Evolutionary conservation across 2,797 vertebrate species (phyloP), one percentile per base, ranked within the genome.

Genomic region (Danio kyathit): DNA sequence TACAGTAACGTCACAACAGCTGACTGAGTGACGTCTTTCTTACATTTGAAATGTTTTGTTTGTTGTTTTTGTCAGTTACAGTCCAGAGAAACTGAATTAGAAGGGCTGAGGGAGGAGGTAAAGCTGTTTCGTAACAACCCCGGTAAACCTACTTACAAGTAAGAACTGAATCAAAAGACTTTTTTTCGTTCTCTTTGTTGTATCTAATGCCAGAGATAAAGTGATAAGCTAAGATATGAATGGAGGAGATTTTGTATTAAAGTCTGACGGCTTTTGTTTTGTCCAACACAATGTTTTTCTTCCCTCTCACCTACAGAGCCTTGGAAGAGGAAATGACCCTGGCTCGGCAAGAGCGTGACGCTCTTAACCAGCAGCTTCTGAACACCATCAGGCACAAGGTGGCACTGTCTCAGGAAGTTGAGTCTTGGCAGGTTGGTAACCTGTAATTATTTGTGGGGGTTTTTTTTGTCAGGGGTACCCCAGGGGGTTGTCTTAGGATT

Each of bases 341-440:
- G 1, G 88, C 90, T 29, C 82, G 64, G 0, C 90, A 92, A 71
- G 94, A 95, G 84, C 94, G 94, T 74, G 94, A 95, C n/a, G 87
- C 90, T 0, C 90, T 95, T 9, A 94, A 90, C 67, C 92, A 94
- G 81, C 94, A 95, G 89, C 94, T 95, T 65, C 88, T 95, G 71
- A 94, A 94, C 87, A 95, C 94, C 56, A 94, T 95, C 87, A 84
- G 90, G 87, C 94, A 95, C 80, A 95, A 95, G 88, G 94, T 95
- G 89, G 88, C 49, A 8, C 86, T 95, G 82, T 93, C 93, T 43
- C 92, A 95, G 74, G 94, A 95, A 83, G 91, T 95, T 29, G 94
- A 95, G 0, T 91, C 93, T 38, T 95, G 94, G 94, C 94, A 95
- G 93, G 94, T 95, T 61, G n/a, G 90, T 79, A 17, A 44, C 14